Conservation (phyloP, 2,888 invertebrate genomes). For the Phalangium opilio region DNA sequence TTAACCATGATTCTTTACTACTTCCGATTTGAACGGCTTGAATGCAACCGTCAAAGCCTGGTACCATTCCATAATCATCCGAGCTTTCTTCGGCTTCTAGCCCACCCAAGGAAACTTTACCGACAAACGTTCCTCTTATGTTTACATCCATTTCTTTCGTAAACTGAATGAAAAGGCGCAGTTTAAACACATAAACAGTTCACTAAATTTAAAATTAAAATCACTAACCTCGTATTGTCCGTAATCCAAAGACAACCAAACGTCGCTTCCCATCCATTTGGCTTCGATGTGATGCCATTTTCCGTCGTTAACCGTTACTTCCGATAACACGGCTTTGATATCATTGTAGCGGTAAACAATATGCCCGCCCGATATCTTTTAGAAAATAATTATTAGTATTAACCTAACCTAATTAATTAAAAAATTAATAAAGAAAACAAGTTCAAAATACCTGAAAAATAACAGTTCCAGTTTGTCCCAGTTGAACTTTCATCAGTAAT, state of each 20-base stretch:
- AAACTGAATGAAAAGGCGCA: constrained; percentile 22
- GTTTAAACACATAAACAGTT: not conserved
- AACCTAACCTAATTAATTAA: not conserved
- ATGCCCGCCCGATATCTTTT: constrained; percentile 43
- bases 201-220: not conserved
- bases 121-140: constrained; percentile 70
- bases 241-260: constrained; percentile 74
- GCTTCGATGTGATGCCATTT: constrained; percentile 83
- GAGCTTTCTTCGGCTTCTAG: constrained; percentile 37
- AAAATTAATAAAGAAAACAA: not conserved
- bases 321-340: constrained; percentile 14
- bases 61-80: constrained; percentile 30
- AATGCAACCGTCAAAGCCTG: constrained; percentile 59
- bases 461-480: constrained; percentile 69
- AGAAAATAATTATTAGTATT: constrained; percentile 19
- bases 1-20: constrained; percentile 53
- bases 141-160: constrained; percentile 38
- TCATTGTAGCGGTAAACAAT: constrained; percentile 56
- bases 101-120: constrained; percentile 68
- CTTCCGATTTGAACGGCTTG: constrained; percentile 57
- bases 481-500: constrained; percentile 62
- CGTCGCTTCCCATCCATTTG: constrained; percentile 38
- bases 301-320: constrained; percentile 47
- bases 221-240: constrained; percentile 49
- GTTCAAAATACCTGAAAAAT: constrained; percentile 48